Base-by-base conservation (phyloP, 23 tunicate species). In the Clavelina lepadiformis region DNA sequence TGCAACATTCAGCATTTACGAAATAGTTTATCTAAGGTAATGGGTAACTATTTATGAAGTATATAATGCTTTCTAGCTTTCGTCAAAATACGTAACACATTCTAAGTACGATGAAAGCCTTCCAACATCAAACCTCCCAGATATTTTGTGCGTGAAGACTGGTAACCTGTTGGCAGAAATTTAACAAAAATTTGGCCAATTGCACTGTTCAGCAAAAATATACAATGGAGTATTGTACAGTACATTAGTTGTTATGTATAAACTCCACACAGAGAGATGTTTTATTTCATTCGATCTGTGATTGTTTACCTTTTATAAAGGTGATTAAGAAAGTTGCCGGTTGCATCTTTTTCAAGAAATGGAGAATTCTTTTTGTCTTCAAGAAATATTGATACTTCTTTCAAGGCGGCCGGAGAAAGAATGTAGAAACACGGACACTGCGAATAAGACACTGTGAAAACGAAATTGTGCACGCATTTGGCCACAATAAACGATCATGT, bases 341-440 rank as follows among this genome's bases (percentile, higher is more conserved):
- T 57, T 3, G 95, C 95, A 73, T 86, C 95, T 50, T 67, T 79
- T 51, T 86, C 95, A 0, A 44, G 56, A 46, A 86, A n/a, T 28
- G 71, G 65, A 28, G 76, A 23, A 65, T 79, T 11, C 23, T 66
- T 22, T 38, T 66, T 66, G 46, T 72, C 81, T 11, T 63, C 57
- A 32, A 86, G 65, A 63, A 86, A 86, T 24, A 49, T 32, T 0
- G 70, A 22, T 25, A 79, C 56, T 29, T 67, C 28, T 21, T 23
- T 20, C 50, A 74, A 11, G 47, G 79, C 86, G 33, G 34, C 47
- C 20, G 56, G 8, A 7, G 84, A 77, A 15, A 86, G 72, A 20
- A 78, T 31, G 58, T 86, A 86, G 65, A 86, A 86, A 54, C 95
- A 86, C 5, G 95, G 95, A 66, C 95, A 86, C 79, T 77, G 57